Percentiles rank a stretch among this genome's conserved stretches.
These are phyloP conservation scores for Drosophila prolongata DNA, from an alignment of 2,888 invertebrate species.

Conservation along the genomic window DNA sequence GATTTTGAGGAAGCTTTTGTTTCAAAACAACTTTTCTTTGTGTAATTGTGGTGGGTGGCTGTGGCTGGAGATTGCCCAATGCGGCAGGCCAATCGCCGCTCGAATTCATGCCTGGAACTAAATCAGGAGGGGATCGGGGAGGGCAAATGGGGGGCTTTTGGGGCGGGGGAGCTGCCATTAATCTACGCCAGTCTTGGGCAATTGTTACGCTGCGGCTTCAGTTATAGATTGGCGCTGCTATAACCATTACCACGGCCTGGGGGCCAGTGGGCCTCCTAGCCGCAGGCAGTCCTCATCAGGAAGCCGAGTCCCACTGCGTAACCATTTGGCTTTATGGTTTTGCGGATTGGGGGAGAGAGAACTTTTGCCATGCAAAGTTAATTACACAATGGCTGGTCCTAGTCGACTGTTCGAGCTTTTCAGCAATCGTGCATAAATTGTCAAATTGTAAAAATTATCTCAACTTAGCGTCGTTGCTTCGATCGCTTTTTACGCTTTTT, in stretches of 20 bases:
- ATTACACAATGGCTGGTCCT: slow-evolving; percentile 68
- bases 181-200: slow-evolving; percentile 53
- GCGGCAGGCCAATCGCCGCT: slow-evolving; percentile 24
- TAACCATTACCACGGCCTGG: slow-evolving; percentile 15
- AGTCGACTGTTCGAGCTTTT: slow-evolving; percentile 16
- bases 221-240: slow-evolving; percentile 34
- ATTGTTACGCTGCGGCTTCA: slow-evolving; percentile 53
- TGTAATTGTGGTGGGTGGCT: slow-evolving; percentile 41
- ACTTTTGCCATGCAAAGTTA: slow-evolving; percentile 69
- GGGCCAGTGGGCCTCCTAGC: slow-evolving; percentile 34
- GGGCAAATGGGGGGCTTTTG: background rate
- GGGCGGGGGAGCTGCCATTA: slow-evolving; percentile 51
- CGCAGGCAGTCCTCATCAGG: slow-evolving; percentile 75
- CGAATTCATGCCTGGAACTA: slow-evolving; percentile 30
- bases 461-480: slow-evolving; percentile 65
- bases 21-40: slow-evolving; percentile 7
- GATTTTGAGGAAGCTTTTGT: background rate
- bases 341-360: slow-evolving; percentile 45
- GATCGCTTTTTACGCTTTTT: slow-evolving; percentile 32
- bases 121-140: slow-evolving; percentile 10
- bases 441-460: slow-evolving; percentile 82
- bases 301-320: slow-evolving; percentile 67
- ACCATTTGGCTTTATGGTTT: slow-evolving; percentile 16
- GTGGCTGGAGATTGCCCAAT: slow-evolving; percentile 29
- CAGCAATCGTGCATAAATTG: slow-evolving; percentile 78